phyloP scores from a whole-genome alignment of 2,888 invertebrate genomes.

The Cerceris rybyensis region DNA sequence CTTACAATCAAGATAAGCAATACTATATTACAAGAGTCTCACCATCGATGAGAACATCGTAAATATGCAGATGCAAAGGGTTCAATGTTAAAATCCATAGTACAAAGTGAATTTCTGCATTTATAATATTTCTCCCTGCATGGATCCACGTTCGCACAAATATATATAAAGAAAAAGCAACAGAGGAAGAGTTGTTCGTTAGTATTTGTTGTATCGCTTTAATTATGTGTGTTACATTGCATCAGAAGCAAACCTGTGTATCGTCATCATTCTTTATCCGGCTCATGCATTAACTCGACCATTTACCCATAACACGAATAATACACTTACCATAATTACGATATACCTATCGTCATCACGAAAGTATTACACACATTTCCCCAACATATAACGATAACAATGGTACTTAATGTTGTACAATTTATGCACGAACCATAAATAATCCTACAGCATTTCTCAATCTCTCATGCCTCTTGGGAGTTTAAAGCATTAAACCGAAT shows the following conservation, averaged over 20 bases:
- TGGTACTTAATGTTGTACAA: slow-evolving; percentile 41
- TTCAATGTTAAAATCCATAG: slow-evolving; percentile 11
- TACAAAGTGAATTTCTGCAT: slow-evolving; percentile 33
- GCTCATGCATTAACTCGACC: slow-evolving; percentile 20
- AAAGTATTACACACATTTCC: slow-evolving; percentile 13
- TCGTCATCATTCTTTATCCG: slow-evolving; percentile 13
- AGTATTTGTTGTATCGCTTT: slow-evolving; percentile 23
- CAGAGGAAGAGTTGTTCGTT: background rate
- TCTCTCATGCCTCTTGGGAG: background rate
- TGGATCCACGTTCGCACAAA: slow-evolving; percentile 32
- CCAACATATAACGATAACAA: slow-evolving; percentile 5
- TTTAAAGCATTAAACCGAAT: no score
- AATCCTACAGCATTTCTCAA: slow-evolving; percentile 50
- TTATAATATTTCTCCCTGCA: slow-evolving; percentile 37
- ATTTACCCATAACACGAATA: slow-evolving; percentile 20
- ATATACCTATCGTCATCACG: slow-evolving; percentile 16
- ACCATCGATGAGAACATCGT: no score
- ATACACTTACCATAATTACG: slow-evolving; percentile 11
- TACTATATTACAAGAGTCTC: background rate
- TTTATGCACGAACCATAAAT: slow-evolving; percentile 50
- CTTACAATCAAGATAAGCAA: background rate
- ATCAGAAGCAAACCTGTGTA: slow-evolving; percentile 14
- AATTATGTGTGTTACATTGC: slow-evolving; percentile 28
- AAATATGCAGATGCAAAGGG: background rate
- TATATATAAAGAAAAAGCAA: slow-evolving; percentile 22